These are phyloP conservation scores for Morpho achilles DNA, from an alignment of 2,888 invertebrate genomes.

Conservation along the genomic window DNA sequence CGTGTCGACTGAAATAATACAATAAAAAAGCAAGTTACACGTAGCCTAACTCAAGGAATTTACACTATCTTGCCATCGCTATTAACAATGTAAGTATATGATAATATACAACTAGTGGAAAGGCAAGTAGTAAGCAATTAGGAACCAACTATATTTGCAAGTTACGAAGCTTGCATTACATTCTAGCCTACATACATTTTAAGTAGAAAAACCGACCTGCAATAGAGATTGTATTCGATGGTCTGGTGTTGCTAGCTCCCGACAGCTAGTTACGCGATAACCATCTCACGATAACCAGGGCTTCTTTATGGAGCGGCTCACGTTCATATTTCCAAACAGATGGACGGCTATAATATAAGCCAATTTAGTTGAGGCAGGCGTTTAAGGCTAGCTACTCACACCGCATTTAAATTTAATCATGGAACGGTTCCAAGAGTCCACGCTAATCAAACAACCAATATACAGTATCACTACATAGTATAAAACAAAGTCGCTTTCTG, in stretches of 20 bases:
- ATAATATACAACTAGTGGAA: constrained; percentile 3
- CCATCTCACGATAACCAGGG: constrained; percentile 50
- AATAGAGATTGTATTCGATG: constrained; percentile 41
- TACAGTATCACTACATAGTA: too few relatives aligned
- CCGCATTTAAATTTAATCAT: too few relatives aligned
- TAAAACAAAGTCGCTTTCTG: too few relatives aligned
- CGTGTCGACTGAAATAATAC: too few relatives aligned
- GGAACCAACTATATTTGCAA: constrained; percentile 20
- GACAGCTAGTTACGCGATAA: constrained; percentile 65
- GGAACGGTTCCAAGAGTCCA: too few relatives aligned
- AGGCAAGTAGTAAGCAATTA: constrained; percentile 15
- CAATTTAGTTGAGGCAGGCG: constrained; percentile 48
- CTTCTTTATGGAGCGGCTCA: constrained; percentile 64
- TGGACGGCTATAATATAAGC: constrained; percentile 55
- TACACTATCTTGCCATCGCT: constrained; percentile 5
- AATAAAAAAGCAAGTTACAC: too few relatives aligned
- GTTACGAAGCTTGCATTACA: constrained; percentile 25
- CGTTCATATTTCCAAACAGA: constrained; percentile 52
- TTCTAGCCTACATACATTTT: constrained; percentile 36
- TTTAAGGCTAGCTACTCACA: constrained; percentile 26
- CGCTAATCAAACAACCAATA: too few relatives aligned
- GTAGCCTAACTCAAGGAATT: not conserved
- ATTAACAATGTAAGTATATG: constrained; percentile 11
- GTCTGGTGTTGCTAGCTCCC: constrained; percentile 44
- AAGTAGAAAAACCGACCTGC: constrained; percentile 39